Base-by-base conservation (phyloP, 2,797 vertebrate species). In the Pipistrellus pygmaeus region DNA sequence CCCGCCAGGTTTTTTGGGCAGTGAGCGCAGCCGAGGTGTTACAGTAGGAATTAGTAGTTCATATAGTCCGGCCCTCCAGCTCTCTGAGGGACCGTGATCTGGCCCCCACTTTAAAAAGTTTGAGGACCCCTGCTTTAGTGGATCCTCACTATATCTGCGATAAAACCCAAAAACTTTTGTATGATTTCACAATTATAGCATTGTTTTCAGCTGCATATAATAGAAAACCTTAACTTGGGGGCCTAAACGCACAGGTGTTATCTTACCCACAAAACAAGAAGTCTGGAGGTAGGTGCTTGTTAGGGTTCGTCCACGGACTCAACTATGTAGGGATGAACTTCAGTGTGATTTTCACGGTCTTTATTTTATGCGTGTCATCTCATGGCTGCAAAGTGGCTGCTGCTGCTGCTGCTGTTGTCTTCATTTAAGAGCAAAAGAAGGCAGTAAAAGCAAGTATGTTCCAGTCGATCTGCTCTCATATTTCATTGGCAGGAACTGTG, bases 121-220 rank as follows among this genome's bases (percentile, higher is more conserved):
- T n/a, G n/a, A n/a, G n/a, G n/a, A n/a, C n/a, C n/a, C n/a, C n/a
- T n/a, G n/a, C 23, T n/a, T 86, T n/a, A 76, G 32, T 83, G 44
- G 30, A 78, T 94, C 66, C 2, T 80, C 57, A 73, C 35, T 64
- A 57, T 90, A 27, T 85, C 86, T 32, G 44, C 55, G 57, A 64
- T 69, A n/a, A 94, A 73, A 93, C 69, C 14, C 51, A 82, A 68
- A 77, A n/a, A n/a, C 7, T 53, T 87, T 66, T 53, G 5, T 85
- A 1, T 73, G 25, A 1, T 68, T 89, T 91, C 84, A 57, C n/a
- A 84, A 15, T 82, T 85, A 27, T 60, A 83, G 25, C 5, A 23
- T 41, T 75, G 30, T 72, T 90, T 87, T 86, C 9, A 60, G 46
- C 27, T 92, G 11, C 44, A 88, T 69, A 69, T 35, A 85, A 55